Percentiles rank a stretch among this genome's conserved stretches.
These are phyloP conservation scores for Perca schrenkii DNA, from an alignment of 2,113 vertebrate species.

Conservation along the genomic window DNA sequence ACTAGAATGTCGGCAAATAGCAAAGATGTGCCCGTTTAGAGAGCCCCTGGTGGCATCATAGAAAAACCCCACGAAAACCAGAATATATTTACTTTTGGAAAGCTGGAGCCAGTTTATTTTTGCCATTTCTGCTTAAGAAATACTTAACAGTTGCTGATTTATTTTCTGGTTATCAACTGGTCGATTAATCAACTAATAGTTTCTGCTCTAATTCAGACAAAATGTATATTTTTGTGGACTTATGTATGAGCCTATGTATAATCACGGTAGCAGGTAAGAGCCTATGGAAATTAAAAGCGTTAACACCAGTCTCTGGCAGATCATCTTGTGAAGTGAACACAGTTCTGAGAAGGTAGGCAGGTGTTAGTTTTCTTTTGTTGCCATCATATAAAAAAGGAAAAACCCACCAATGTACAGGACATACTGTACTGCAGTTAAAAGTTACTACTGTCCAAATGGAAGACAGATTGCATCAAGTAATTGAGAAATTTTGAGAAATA, in stretches of 20 bases:
- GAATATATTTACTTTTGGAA: not conserved
- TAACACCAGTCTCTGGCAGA: not conserved
- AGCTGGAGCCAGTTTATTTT: not conserved
- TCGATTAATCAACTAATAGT: not conserved
- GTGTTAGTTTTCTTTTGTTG: not conserved
- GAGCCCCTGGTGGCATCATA: not conserved
- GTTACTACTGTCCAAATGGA: not conserved
- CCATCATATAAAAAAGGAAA: not conserved
- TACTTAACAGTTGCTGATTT: not conserved
- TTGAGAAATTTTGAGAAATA: slow-evolving; percentile 11
- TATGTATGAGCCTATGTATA: not conserved
- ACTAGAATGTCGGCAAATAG: not conserved
- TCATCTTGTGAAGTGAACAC: not conserved
- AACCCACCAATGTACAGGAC: not conserved
- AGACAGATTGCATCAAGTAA: not conserved
- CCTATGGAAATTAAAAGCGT: not conserved
- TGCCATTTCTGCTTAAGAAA: not conserved
- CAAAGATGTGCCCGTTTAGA: not conserved
- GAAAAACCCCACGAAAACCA: not conserved
- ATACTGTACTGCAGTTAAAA: not conserved
- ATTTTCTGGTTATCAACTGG: too few relatives aligned
- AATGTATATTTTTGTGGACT: not conserved
- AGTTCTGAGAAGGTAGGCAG: not conserved
- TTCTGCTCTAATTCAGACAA: not conserved
- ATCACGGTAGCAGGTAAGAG: not conserved